Evolutionary conservation across 2,113 vertebrate species (phyloP).

Genomic region (Theropithecus gelada): DNA sequence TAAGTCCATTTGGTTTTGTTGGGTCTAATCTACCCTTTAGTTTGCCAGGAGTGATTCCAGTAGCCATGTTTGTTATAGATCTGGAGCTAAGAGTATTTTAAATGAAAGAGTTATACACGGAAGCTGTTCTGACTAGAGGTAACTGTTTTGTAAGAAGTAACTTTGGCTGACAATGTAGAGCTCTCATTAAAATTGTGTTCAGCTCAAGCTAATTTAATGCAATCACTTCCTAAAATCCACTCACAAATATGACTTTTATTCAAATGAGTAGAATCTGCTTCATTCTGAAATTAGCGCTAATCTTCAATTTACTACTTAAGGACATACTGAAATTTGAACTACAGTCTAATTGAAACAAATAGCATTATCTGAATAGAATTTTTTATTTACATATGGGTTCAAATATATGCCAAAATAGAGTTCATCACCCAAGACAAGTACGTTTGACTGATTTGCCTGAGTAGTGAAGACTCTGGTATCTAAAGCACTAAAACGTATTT

Average conservation of each 20-base stretch:
- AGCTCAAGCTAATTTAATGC: background rate
- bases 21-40: background rate
- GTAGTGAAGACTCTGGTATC: background rate
- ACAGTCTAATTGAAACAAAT: background rate
- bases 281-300: background rate
- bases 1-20: background rate
- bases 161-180: background rate
- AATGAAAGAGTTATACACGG: background rate
- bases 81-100: background rate
- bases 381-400: background rate
- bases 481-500: background rate
- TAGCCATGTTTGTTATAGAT: background rate
- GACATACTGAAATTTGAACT: background rate
- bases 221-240: background rate
- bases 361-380: background rate
- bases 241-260: background rate
- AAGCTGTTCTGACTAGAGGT: background rate
- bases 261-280: background rate
- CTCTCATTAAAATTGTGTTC: background rate
- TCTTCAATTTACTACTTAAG: constrained; percentile 6
- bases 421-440: background rate
- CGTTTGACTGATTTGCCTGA: background rate
- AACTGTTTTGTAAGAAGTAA: background rate
- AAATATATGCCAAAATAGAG: background rate
- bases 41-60: background rate